Evolutionary conservation across 2,888 invertebrate genomes (phyloP).

Genomic region (Macrophya annulata): DNA sequence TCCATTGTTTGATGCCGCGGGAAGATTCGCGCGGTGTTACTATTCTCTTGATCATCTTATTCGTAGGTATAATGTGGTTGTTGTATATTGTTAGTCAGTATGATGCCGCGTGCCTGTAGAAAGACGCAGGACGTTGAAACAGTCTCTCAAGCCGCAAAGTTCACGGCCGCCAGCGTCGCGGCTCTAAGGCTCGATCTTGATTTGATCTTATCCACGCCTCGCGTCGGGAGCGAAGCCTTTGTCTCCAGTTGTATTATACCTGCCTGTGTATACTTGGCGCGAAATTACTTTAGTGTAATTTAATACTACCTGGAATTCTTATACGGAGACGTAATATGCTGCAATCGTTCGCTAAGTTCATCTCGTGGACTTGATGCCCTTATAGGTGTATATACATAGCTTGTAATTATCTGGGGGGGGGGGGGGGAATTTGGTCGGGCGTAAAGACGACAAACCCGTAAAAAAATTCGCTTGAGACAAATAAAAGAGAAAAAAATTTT

Average conservation of each 20-base stretch:
- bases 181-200: constrained; percentile 50
- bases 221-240: constrained; percentile 48
- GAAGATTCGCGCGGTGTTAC: constrained; percentile 34
- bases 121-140: constrained; percentile 31
- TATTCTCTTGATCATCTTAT: constrained; percentile 29
- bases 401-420: not conserved
- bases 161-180: constrained; percentile 52
- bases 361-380: not conserved
- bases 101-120: constrained; percentile 14
- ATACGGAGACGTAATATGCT: not conserved
- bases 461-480: not conserved
- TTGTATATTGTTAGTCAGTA: constrained; percentile 1
- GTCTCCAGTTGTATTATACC: constrained; percentile 35
- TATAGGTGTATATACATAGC: not conserved
- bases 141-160: constrained; percentile 56
- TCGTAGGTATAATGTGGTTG: not conserved
- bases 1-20: constrained; percentile 34
- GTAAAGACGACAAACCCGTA: not conserved
- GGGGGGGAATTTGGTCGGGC: not conserved
- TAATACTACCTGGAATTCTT: constrained; percentile 8
- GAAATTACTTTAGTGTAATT: constrained; percentile 42
- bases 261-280: constrained; percentile 26
- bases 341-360: not conserved
- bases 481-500: not conserved
- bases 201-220: constrained; percentile 48